A percentile compares a stretch with the other conserved stretches of the same genome.
phyloP scores from a whole-genome alignment of 2,888 invertebrate genomes.

The Sphaerophoria taeniata region DNA sequence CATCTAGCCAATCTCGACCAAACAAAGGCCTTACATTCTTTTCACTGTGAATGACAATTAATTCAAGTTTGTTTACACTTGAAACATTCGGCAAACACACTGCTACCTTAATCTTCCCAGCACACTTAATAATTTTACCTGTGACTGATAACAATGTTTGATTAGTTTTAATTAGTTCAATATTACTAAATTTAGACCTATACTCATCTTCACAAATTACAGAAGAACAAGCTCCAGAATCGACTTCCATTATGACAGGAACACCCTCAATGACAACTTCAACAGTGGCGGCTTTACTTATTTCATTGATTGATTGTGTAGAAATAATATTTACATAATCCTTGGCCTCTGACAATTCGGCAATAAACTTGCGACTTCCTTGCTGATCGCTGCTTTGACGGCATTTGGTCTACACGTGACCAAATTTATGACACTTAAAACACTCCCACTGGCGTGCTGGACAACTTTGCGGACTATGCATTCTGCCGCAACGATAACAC shows the following conservation, averaged over 20 bases:
- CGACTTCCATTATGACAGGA: conserved; percentile 54
- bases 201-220: conserved; percentile 51
- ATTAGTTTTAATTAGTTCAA: conserved; percentile 31
- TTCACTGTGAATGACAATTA: too few species aligned
- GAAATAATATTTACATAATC: conserved; percentile 18
- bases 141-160: conserved; percentile 31
- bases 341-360: conserved; percentile 16
- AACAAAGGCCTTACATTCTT: too few species aligned
- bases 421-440: conserved; percentile 21
- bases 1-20: too few species aligned
- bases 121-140: too few species aligned
- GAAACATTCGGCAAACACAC: too few species aligned
- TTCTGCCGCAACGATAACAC: conserved; percentile 34
- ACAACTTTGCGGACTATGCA: conserved; percentile 34
- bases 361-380: background rate
- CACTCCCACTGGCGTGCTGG: conserved; percentile 32
- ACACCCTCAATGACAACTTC: conserved; percentile 32
- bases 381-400: conserved; percentile 13
- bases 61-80: too few species aligned
- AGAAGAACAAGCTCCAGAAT: conserved; percentile 49
- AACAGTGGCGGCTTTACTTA: conserved; percentile 27
- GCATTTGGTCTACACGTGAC: conserved; percentile 42
- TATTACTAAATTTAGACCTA: conserved; percentile 44
- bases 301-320: conserved; percentile 13
- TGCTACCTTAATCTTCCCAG: too few species aligned